Evolutionary conservation across 2,888 invertebrate genomes (phyloP).

Genomic region (Andrena dorsata): DNA sequence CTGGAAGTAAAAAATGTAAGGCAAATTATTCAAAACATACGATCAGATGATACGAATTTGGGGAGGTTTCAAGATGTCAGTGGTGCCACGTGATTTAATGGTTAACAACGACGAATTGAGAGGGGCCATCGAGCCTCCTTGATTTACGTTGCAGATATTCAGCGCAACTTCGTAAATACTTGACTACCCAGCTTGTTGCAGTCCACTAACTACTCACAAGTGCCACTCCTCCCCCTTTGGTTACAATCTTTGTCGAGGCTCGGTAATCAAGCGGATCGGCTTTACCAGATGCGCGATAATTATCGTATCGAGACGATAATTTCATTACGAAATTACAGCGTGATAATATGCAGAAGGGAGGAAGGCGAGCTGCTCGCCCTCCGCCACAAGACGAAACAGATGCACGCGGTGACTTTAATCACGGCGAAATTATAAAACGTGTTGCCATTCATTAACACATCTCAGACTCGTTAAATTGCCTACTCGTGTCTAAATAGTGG

Average conservation of each 20-base stretch:
- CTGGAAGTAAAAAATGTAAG: too few species aligned
- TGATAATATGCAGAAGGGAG: slow-evolving; percentile 24
- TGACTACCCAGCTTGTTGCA: slow-evolving; percentile 31
- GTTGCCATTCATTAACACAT: slow-evolving; percentile 10
- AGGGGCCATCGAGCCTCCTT: slow-evolving; percentile 19
- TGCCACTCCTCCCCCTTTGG: slow-evolving; percentile 32
- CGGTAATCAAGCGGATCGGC: slow-evolving; percentile 58
- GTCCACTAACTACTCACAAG: slow-evolving; percentile 51
- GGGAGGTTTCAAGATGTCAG: background rate
- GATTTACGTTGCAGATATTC: slow-evolving; percentile 24
- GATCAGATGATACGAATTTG: background rate
- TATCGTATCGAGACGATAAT: slow-evolving; percentile 67
- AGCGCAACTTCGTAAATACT: slow-evolving; percentile 19
- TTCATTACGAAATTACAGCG: slow-evolving; percentile 65
- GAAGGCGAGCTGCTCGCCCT: background rate
- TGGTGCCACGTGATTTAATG: background rate
- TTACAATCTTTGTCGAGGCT: slow-evolving; percentile 45
- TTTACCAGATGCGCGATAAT: slow-evolving; percentile 69
- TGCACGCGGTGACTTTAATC: slow-evolving; percentile 33
- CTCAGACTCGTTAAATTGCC: slow-evolving; percentile 5
- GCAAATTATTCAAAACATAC: too few species aligned
- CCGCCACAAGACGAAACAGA: slow-evolving; percentile 15
- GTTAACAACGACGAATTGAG: slow-evolving; percentile 14
- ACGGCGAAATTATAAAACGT: slow-evolving; percentile 29
- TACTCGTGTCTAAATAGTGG: background rate